Base-by-base conservation (phyloP, 1,140 invertebrate genomes). In the Spodoptera frugiperda region DNA sequence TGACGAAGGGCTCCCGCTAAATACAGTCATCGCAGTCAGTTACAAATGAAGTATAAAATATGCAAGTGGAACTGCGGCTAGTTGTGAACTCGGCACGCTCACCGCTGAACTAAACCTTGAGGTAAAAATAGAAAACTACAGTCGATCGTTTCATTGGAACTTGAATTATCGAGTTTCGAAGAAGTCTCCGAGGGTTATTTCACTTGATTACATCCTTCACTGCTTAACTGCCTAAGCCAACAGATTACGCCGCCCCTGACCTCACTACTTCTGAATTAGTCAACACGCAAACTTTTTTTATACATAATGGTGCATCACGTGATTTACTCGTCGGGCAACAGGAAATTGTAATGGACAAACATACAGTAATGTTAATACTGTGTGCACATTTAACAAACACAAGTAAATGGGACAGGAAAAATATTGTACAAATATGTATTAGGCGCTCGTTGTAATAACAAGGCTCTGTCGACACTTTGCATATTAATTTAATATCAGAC, bases 101-200 rank as follows among this genome's bases (percentile, higher is more conserved):
- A 61, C 57, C 57, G 30, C 57, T 48, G 17, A 48, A 49, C 61
- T 65, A 14, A 48, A 65, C 61, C 61, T 65, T 65, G 39, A 49
- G 5, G 44, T 25, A 65, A 48, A 65, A 65, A 65, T 65, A 65
- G 57, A 61, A 61, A 44, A 61, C 9, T 65, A n/a, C 17, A 6
- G 61, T 65, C 44, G 44, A 65, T 65, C 61, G 61, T 48, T 65
- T 65, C 44, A 46, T 65, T 25, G 61, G 33, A 65, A 65, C 61
- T 65, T 48, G 33, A 65, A 65, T 65, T 65, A 48, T 25, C 17
- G 17, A 49, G 17, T 48, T 65, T 48, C 61, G 21, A 6, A 65
- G 61, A 65, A 65, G 17, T 21, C 19, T 19, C 12, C 10, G 55
- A 3, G 21, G n/a, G 39, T 44, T 12, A 48, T 65, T 21, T 65